phyloP scores from a whole-genome alignment of 2,113 vertebrate genomes.

The Calonectris borealis region DNA sequence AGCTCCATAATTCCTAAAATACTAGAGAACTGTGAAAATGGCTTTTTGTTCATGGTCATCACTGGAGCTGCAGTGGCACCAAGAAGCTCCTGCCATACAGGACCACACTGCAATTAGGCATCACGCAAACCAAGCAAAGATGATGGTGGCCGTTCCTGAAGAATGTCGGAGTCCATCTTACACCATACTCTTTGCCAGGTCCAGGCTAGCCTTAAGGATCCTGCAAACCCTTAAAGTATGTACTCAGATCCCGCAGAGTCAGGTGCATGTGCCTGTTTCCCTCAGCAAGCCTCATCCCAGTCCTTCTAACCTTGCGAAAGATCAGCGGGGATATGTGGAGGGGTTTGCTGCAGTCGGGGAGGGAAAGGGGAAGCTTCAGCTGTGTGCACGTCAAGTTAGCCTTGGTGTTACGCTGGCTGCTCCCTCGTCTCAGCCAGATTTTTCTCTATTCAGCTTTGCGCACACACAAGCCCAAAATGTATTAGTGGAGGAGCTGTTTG shows the following conservation, averaged over 20 bases:
- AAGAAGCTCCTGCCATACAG: neutral
- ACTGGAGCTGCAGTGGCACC: neutral
- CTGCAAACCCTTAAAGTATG: neutral
- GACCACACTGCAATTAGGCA: neutral
- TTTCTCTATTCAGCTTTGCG: neutral
- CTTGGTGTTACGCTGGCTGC: neutral
- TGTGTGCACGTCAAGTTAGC: neutral
- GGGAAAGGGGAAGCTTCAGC: neutral
- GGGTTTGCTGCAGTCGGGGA: neutral
- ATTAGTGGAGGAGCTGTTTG: neutral
- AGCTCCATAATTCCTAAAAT: neutral
- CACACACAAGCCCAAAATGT: neutral
- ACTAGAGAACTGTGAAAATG: neutral
- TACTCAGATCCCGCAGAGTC: neutral
- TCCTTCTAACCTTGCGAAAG: neutral
- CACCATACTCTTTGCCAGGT: neutral
- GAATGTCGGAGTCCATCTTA: accelerated
- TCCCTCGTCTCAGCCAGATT: neutral
- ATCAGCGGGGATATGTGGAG: neutral
- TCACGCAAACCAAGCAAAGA: accelerated
- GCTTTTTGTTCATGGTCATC: neutral
- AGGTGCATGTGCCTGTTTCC: neutral
- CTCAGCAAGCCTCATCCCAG: neutral
- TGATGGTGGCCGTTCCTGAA: accelerated
- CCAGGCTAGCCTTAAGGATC: neutral